A percentile compares a stretch with the other conserved stretches of the same genome.
These are phyloP conservation scores for Cercopithecus neglectus DNA, from an alignment of 2,797 vertebrate genomes.

Conservation along the genomic window DNA sequence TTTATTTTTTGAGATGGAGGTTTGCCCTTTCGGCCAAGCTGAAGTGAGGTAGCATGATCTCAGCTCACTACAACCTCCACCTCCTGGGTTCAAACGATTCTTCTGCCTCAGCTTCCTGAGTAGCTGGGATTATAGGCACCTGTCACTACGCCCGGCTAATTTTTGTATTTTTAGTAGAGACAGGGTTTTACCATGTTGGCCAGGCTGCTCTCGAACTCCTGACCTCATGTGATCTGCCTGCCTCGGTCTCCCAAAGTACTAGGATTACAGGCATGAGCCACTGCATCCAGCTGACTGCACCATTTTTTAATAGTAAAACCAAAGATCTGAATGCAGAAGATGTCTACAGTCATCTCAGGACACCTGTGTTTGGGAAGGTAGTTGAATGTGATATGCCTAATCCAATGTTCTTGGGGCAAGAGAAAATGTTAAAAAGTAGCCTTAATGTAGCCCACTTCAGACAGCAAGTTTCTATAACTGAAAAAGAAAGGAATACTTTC, in stretches of 20 bases:
- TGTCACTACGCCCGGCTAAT: not conserved
- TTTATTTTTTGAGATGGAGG: too few species aligned
- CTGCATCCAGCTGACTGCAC: too few species aligned
- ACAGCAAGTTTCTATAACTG: slow-evolving; percentile 88
- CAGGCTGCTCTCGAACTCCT: not conserved
- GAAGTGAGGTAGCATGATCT: too few species aligned
- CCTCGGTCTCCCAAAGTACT: not conserved
- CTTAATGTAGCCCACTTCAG: slow-evolving; percentile 91
- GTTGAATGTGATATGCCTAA: slow-evolving; percentile 91
- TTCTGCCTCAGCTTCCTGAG: not conserved
- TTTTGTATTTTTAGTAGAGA: not conserved
- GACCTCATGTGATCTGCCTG: not conserved
- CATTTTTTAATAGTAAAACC: slow-evolving; percentile 89
- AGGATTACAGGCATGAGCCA: not conserved
- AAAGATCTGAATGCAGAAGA: slow-evolving; percentile 84
- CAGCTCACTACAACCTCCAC: not conserved
- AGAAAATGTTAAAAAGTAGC: slow-evolving; percentile 94
- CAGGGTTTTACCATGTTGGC: not conserved
- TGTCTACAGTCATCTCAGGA: slow-evolving; percentile 90
- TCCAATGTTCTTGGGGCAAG: slow-evolving; percentile 91
- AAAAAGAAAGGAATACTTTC: slow-evolving; percentile 91
- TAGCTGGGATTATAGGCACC: not conserved
- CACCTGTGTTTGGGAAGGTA: slow-evolving; percentile 91
- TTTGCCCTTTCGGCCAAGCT: too few species aligned
- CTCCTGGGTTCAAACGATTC: not conserved